Evolutionary conservation across 2,888 invertebrate genomes (phyloP), one percentile per base, ranked within the genome.

Genomic region (Microchrysa polita): DNA sequence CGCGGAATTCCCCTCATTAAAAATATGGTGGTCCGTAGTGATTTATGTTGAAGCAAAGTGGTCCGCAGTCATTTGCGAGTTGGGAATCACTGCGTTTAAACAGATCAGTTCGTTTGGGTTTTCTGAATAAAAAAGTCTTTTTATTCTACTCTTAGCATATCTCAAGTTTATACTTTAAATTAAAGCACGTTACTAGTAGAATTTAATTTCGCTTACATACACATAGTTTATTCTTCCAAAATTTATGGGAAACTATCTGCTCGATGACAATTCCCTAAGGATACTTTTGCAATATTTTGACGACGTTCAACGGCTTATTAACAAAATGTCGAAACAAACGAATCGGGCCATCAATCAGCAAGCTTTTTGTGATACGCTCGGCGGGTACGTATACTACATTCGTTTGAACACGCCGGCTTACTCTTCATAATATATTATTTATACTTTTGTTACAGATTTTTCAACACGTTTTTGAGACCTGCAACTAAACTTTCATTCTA

Each of bases 351-450:
- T 81, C 20, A 72, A 79, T 0, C 79, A 82, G 61, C 79, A 79
- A 40, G 82, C 83, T 4, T 82, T 82, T 74, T 84, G 81, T 73
- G 85, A 85, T 76, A 78, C 81, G 1, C 18, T 85, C n/a, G 85
- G 85, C 23, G 83, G 84, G 79, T 79, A 76, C 74, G 44, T 20
- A n/a, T 16, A 7, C 5, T n/a, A 48, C 12, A 4, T 48, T 48
- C 4, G 16, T 48, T 48, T n/a, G n/a, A n/a, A n/a, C n/a, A n/a
- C n/a, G n/a, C 48, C 16, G 7, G 27, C 7, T n/a, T 7, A 34
- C 27, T 60, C 4, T 60, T 4, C 18, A n/a, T 10, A n/a, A 57
- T 22, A 69, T 55, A 27, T 44, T 18, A 52, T 42, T 34, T 2
- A 52, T 14, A 61, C 14, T 61, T 7, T 48, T 52, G 18, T 71